A percentile compares a stretch with the other conserved stretches of the same genome.
Conservation (phyloP, 1,140 invertebrate genomes). For the Myzus persicae region DNA sequence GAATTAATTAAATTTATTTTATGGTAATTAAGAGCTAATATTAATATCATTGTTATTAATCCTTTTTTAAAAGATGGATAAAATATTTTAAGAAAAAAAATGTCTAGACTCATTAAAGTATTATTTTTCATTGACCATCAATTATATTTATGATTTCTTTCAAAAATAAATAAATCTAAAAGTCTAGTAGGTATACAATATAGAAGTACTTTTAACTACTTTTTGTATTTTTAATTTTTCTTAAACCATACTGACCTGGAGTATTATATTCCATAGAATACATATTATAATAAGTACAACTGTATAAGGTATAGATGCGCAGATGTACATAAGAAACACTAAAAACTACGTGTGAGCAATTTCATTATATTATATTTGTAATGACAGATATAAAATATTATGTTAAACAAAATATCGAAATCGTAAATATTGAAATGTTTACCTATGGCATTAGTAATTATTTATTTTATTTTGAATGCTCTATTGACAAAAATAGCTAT, state of each 20-base stretch:
- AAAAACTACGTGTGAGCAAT: not conserved
- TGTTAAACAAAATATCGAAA: not conserved
- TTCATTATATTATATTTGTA: not conserved
- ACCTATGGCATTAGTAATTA: not conserved
- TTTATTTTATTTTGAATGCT: not conserved
- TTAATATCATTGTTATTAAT: not conserved
- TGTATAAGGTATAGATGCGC: too few species aligned
- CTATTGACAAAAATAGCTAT: not conserved
- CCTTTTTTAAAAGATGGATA: not conserved
- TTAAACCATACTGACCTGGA: too few species aligned
- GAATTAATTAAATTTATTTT: not conserved
- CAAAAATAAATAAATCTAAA: not conserved
- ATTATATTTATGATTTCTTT: not conserved
- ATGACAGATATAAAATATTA: not conserved
- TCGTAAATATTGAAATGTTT: not conserved
- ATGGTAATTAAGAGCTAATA: not conserved
- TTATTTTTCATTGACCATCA: not conserved
- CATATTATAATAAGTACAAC: too few species aligned
- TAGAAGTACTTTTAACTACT: too few species aligned
- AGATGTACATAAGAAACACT: not conserved
- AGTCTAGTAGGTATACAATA: not conserved
- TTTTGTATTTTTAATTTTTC: too few species aligned
- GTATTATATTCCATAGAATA: too few species aligned
- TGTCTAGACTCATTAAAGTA: not conserved
- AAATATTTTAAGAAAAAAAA: not conserved